Evolutionary conservation across 2,113 vertebrate genomes (phyloP).

Genomic region (Butorides virescens): DNA sequence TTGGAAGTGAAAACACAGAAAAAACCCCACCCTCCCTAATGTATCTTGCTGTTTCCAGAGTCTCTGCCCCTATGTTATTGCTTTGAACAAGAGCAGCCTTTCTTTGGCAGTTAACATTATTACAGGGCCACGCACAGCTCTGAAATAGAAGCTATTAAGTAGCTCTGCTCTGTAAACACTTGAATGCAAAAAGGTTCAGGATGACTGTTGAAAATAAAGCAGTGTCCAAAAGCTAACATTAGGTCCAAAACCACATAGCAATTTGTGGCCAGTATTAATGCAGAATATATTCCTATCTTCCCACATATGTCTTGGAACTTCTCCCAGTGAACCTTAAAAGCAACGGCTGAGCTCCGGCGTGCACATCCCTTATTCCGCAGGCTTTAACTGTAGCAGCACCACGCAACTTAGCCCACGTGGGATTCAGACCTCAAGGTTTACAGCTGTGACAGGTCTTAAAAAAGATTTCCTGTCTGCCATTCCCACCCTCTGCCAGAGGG

Average conservation of each 20-base stretch:
- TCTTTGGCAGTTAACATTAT: not conserved
- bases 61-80: not conserved
- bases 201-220: not conserved
- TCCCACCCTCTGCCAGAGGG: not conserved
- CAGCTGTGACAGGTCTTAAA: not conserved
- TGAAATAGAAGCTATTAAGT: not conserved
- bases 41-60: not conserved
- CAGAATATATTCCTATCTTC: not conserved
- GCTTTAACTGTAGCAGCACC: not conserved
- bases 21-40: rapidly evolving
- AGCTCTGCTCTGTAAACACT: not conserved
- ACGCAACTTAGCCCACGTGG: not conserved
- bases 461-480: not conserved
- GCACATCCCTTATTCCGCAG: not conserved
- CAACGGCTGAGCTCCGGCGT: not conserved
- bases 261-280: not conserved
- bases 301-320: not conserved
- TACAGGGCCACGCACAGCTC: not conserved
- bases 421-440: not conserved
- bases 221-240: not conserved
- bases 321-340: not conserved
- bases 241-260: not conserved
- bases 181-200: not conserved
- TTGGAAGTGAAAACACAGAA: not conserved
- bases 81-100: not conserved